Evolutionary conservation across 2,888 invertebrate species (phyloP).

Genomic region (Anorthoa munda): DNA sequence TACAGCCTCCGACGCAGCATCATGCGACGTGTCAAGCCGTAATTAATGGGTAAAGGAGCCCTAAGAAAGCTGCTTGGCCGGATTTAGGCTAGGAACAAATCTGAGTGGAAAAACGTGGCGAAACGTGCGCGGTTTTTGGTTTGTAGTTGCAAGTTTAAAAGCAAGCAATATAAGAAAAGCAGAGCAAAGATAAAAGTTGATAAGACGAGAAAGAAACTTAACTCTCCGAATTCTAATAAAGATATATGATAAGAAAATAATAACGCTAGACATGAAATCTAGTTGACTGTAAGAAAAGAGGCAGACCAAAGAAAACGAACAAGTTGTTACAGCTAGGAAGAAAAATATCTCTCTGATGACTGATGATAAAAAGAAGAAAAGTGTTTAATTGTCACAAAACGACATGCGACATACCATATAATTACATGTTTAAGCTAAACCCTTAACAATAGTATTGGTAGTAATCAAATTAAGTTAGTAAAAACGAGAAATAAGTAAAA

Average conservation of each 20-base stretch:
- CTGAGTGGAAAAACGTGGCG: slow-evolving; percentile 11
- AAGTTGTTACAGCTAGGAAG: not conserved
- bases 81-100: slow-evolving; percentile 41
- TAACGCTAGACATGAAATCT: not conserved
- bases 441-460: no score
- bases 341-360: not conserved
- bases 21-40: slow-evolving; percentile 80
- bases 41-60: slow-evolving; percentile 77
- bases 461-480: no score
- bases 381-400: no score
- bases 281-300: not conserved
- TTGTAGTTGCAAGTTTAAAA: not conserved
- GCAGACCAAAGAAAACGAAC: not conserved
- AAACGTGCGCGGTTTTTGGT: not conserved
- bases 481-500: no score
- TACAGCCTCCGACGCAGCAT: slow-evolving; percentile 77
- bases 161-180: not conserved
- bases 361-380: not conserved
- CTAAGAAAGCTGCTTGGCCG: slow-evolving; percentile 70
- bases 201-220: not conserved
- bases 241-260: no score
- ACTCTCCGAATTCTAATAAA: not conserved
- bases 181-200: not conserved
- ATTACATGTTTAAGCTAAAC: no score
- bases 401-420: no score